A percentile compares a stretch with the other conserved stretches of the same genome.
These are phyloP conservation scores for Xiphorhynchus elegans DNA, from an alignment of 2,113 vertebrate genomes.

Conservation along the genomic window DNA sequence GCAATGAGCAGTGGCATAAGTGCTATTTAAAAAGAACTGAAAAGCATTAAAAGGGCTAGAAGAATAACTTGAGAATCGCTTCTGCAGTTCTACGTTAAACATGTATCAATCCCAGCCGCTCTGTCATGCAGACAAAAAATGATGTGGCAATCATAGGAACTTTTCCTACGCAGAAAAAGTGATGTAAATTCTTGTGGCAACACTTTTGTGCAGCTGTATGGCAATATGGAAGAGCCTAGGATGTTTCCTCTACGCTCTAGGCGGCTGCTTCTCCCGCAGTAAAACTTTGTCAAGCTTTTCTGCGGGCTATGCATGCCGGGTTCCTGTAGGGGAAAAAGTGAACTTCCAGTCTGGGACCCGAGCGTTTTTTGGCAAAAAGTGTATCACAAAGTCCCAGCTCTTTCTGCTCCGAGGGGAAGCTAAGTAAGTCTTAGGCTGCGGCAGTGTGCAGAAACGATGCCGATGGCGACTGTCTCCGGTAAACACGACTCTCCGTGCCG, in stretches of 20 bases:
- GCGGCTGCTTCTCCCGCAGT: neutral
- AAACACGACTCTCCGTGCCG: neutral
- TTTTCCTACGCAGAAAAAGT: neutral
- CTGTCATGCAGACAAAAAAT: neutral
- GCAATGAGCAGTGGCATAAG: neutral
- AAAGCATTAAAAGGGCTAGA: neutral
- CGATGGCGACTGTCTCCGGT: neutral
- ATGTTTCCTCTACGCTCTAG: neutral
- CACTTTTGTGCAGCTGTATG: neutral
- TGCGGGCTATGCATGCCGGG: neutral
- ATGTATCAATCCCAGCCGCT: fast-evolving
- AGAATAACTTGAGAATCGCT: fast-evolving
- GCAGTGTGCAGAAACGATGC: neutral
- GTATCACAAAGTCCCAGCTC: neutral
- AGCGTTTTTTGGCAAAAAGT: neutral
- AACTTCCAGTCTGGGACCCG: neutral
- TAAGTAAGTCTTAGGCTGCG: neutral
- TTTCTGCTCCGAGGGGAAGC: neutral
- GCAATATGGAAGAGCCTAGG: neutral
- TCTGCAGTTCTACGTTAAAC: fast-evolving
- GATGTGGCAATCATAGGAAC: neutral
- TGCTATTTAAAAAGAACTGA: neutral
- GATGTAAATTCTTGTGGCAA: neutral
- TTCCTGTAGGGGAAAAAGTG: neutral
- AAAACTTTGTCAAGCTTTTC: neutral